Evolutionary conservation across 2,113 vertebrate genomes (phyloP).

Genomic region (Mugil cephalus): DNA sequence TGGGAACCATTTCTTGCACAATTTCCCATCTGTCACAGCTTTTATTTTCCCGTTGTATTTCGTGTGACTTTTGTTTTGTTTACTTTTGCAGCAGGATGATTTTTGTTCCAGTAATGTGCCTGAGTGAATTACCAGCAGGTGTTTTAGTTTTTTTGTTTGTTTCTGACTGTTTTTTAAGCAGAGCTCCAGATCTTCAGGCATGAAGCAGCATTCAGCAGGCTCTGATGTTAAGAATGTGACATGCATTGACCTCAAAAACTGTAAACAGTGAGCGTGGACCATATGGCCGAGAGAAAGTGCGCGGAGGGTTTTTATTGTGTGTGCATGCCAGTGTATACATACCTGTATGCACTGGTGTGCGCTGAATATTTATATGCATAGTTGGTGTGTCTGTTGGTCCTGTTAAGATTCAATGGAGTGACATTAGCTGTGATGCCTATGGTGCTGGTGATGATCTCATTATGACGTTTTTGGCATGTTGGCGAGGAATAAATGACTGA

Average conservation of each 20-base stretch:
- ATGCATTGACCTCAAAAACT: conserved; percentile 77
- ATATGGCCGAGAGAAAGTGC: conserved; percentile 19
- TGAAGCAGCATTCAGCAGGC: conserved; percentile 65
- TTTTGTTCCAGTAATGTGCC: conserved; percentile 65
- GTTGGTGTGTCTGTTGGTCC: conserved; percentile 40
- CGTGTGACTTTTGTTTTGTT: conserved; percentile 1
- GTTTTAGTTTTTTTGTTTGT: conserved; percentile 4
- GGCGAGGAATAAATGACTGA: conserved; percentile 28
- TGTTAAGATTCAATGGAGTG: conserved; percentile 48
- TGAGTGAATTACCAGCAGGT: conserved; percentile 67
- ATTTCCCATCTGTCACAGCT: conserved; percentile 53
- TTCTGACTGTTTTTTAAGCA: conserved; percentile 43
- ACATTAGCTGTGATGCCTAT: conserved; percentile 46
- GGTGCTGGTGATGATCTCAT: conserved; percentile 43
- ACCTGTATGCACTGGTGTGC: conserved; percentile 22
- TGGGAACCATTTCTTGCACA: conserved; percentile 75
- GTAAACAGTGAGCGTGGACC: conserved; percentile 65
- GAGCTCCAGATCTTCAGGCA: conserved; percentile 57
- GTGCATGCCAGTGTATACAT: conserved; percentile 13
- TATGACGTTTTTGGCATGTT: conserved; percentile 49
- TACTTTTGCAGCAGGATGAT: neutral
- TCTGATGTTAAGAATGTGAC: conserved; percentile 79
- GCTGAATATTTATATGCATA: conserved; percentile 28
- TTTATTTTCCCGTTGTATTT: conserved; percentile 42
- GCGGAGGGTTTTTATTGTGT: neutral